phyloP scores from a whole-genome alignment of 2,113 vertebrate species.

The Cephalophus harveyi region DNA sequence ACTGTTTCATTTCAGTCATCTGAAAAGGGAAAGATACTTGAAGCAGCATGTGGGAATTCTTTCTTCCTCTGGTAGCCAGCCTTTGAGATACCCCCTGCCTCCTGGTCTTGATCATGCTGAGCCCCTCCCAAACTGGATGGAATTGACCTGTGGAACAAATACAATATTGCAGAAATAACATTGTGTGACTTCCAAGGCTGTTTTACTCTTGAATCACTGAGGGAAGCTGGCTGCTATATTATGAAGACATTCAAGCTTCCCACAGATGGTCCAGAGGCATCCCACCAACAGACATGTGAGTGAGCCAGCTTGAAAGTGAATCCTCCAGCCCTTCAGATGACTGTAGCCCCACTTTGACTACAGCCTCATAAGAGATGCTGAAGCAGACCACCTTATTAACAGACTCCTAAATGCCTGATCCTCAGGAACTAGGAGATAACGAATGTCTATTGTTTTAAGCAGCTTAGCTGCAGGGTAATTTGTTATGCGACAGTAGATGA shows the following conservation, averaged over 20 bases:
- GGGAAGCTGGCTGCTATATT: not conserved
- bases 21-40: not conserved
- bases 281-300: not conserved
- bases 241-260: not conserved
- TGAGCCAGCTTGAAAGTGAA: not conserved
- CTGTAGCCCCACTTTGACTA: not conserved
- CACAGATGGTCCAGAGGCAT: not conserved
- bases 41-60: not conserved
- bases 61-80: not conserved
- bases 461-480: not conserved
- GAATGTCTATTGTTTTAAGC: not conserved
- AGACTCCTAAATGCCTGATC: conserved; percentile 3
- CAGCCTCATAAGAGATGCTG: not conserved
- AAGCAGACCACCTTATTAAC: not conserved
- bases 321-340: not conserved
- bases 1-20: not conserved
- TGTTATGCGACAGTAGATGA: not conserved
- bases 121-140: not conserved
- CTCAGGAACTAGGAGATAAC: conserved; percentile 14
- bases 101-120: not conserved
- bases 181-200: not conserved
- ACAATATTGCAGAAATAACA: not conserved
- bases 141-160: not conserved
- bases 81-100: not conserved
- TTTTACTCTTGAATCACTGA: not conserved